Conservation (phyloP, 2,888 invertebrate genomes). For the Drosophila macrospina region DNA sequence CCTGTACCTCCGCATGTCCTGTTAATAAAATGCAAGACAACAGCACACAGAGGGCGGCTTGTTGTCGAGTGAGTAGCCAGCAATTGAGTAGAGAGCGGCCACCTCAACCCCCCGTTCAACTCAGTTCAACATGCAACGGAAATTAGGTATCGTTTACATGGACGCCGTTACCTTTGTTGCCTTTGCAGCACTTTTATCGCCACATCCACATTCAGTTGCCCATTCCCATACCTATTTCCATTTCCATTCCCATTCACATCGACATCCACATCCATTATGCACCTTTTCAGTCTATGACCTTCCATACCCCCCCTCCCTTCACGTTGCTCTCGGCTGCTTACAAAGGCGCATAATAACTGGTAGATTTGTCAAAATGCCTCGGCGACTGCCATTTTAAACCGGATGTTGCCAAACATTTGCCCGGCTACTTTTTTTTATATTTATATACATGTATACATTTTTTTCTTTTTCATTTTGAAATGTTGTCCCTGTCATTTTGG, state of each 20-base stretch:
- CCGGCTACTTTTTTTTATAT: constrained; percentile 22
- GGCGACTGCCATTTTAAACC: constrained; percentile 76
- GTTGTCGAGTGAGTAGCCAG: neutral
- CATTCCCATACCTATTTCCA: neutral
- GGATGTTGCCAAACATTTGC: constrained; percentile 76
- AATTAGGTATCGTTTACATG: constrained; percentile 81
- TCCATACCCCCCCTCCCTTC: constrained; percentile 1
- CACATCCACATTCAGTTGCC: neutral
- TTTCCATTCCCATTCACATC: constrained; percentile 14
- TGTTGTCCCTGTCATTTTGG: constrained; percentile 44
- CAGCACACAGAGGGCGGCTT: constrained; percentile 9
- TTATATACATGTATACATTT: neutral
- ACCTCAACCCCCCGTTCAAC: neutral
- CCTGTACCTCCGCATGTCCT: constrained; percentile 20
- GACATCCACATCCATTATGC: constrained; percentile 68
- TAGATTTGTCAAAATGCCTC: constrained; percentile 76
- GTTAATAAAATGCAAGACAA: constrained; percentile 77
- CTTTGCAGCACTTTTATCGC: constrained; percentile 49
- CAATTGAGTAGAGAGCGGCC: neutral
- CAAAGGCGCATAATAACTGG: constrained; percentile 68
- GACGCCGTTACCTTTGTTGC: constrained; percentile 57
- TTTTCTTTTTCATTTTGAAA: constrained; percentile 17
- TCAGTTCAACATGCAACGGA: constrained; percentile 63
- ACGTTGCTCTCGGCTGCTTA: constrained; percentile 46
- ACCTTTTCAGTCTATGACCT: constrained; percentile 59